These are phyloP conservation scores for Hylomyscus alleni DNA, from an alignment of 2,797 vertebrate genomes.

Conservation along the genomic window DNA sequence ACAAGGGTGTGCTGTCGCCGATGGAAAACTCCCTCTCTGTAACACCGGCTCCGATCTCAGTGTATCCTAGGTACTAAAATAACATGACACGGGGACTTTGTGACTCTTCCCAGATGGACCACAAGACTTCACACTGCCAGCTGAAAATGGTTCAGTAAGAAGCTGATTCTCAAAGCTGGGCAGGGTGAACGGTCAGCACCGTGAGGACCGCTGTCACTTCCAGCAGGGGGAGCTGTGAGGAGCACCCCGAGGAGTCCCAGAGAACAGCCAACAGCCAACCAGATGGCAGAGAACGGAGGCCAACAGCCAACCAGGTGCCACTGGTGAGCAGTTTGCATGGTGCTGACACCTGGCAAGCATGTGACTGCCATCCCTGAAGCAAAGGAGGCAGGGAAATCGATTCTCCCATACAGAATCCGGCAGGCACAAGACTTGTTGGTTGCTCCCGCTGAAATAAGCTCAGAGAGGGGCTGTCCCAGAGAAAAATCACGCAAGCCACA, in stretches of 20 bases:
- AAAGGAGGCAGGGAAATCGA: neutral
- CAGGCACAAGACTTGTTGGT: neutral
- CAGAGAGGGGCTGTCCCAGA: neutral
- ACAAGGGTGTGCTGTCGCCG: conserved; percentile 25
- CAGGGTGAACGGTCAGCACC: neutral
- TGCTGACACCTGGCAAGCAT: neutral
- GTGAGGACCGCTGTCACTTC: neutral
- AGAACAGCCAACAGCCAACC: neutral
- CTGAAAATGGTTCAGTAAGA: conserved; percentile 65
- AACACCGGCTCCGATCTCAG: neutral
- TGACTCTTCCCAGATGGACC: conserved; percentile 22
- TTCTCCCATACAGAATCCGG: neutral
- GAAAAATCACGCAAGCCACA: neutral
- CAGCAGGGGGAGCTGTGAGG: neutral
- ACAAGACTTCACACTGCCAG: neutral
- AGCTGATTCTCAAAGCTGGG: conserved; percentile 8
- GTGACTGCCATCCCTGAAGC: neutral
- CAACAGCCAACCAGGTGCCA: neutral
- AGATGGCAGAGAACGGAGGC: neutral
- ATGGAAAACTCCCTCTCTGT: conserved; percentile 59
- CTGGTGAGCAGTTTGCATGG: neutral
- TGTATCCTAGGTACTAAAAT: conserved; percentile 67
- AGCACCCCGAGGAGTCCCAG: neutral
- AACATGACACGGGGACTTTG: conserved; percentile 57
- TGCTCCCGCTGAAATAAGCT: neutral